phyloP scores from a whole-genome alignment of 1,140 invertebrate genomes.

The Drosophila ironensis region DNA sequence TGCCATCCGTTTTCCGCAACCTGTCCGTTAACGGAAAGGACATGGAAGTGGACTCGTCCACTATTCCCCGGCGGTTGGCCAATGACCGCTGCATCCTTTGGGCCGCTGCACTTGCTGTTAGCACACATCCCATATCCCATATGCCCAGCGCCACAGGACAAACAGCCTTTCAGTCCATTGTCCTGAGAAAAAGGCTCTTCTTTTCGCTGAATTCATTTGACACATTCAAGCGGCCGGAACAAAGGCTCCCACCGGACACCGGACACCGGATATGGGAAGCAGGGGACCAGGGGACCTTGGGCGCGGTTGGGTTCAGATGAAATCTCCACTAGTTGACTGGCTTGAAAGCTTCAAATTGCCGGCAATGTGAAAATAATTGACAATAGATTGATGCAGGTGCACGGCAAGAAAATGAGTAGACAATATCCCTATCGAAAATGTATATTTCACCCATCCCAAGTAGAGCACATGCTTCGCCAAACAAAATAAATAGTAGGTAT shows the following conservation, averaged over 20 bases:
- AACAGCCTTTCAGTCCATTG: conserved; percentile 15
- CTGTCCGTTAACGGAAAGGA: not conserved
- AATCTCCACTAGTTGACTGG: conserved; percentile 10
- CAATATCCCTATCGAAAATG: too few species aligned
- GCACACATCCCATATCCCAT: not conserved
- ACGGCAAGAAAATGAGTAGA: not conserved
- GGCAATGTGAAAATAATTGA: conserved; percentile 12
- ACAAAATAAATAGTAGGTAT: too few species aligned
- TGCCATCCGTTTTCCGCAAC: conserved; percentile 12
- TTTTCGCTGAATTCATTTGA: conserved; percentile 14
- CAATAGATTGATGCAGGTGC: not conserved
- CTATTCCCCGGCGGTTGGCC: conserved; percentile 16
- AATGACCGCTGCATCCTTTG: conserved; percentile 29
- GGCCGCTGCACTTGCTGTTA: conserved; percentile 1
- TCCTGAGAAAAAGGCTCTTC: not conserved
- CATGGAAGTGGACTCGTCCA: not conserved
- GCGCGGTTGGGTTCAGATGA: not conserved
- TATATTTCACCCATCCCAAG: too few species aligned
- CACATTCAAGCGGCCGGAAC: conserved; percentile 18
- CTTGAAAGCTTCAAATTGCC: conserved; percentile 19
- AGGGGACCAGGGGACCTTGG: too few species aligned
- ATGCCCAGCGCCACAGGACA: conserved; percentile 1
- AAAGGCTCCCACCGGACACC: too few species aligned
- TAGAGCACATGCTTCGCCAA: too few species aligned
- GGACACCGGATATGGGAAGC: too few species aligned